Evolutionary conservation across 2,797 vertebrate species (phyloP).

Genomic region (Anomalospiza imberbis): DNA sequence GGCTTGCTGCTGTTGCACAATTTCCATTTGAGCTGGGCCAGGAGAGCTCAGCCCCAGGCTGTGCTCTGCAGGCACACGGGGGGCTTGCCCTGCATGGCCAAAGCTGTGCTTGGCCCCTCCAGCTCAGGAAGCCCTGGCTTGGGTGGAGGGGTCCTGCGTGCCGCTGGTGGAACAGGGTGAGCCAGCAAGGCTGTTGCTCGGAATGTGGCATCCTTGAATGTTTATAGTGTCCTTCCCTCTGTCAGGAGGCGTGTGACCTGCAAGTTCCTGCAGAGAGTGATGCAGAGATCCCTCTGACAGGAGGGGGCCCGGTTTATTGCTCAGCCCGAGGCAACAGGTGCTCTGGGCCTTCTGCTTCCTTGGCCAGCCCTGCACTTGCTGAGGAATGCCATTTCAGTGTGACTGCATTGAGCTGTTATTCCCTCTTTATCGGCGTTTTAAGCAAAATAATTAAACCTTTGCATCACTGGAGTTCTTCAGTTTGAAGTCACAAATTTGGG

Average conservation of each 20-base stretch:
- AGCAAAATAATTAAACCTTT: neutral
- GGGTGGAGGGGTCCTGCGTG: neutral
- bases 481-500: neutral
- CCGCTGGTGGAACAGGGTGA: neutral
- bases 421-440: neutral
- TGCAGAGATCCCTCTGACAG: neutral
- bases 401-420: neutral
- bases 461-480: neutral
- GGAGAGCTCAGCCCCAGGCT: neutral
- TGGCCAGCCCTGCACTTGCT: neutral
- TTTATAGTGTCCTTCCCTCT: neutral
- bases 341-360: neutral
- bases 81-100: neutral
- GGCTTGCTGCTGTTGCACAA: neutral
- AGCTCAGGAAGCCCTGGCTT: neutral
- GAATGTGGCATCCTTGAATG: neutral
- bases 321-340: neutral
- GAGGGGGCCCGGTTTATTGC: neutral
- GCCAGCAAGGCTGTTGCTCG: neutral
- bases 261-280: neutral
- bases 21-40: neutral
- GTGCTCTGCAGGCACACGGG: neutral
- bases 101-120: neutral
- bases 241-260: neutral
- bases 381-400: neutral